These are phyloP conservation scores for Drosophila melanosoma DNA, from an alignment of 2,888 invertebrate species.

Conservation along the genomic window DNA sequence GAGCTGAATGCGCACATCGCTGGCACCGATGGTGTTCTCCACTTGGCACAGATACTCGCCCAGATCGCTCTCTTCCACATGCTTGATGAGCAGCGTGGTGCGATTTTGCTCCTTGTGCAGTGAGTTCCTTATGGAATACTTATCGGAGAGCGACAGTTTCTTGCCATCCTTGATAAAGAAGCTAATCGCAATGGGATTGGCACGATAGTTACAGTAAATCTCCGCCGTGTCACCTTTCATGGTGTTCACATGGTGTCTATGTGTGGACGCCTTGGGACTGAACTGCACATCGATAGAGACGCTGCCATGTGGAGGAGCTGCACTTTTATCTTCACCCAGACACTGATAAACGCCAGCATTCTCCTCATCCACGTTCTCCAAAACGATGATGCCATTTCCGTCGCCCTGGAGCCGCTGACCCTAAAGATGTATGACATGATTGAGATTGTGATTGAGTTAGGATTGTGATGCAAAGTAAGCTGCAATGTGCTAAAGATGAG, in stretches of 20 bases:
- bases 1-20: constrained; percentile 75
- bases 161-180: constrained; percentile 79
- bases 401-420: constrained; percentile 74
- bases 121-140: constrained; percentile 85
- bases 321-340: constrained; percentile 80
- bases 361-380: constrained; percentile 77
- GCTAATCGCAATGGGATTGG: constrained; percentile 77
- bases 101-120: constrained; percentile 80
- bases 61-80: constrained; percentile 88
- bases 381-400: constrained; percentile 64
- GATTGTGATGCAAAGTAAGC: not conserved
- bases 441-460: not conserved
- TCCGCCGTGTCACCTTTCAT: constrained; percentile 74
- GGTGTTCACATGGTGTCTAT: constrained; percentile 83
- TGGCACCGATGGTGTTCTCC: constrained; percentile 80
- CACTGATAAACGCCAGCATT: constrained; percentile 83
- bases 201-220: constrained; percentile 82
- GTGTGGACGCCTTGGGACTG: constrained; percentile 82
- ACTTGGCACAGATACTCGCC: constrained; percentile 91
- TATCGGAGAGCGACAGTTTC: constrained; percentile 71
- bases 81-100: constrained; percentile 89
- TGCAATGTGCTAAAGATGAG: not conserved
- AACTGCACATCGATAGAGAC: constrained; percentile 81
- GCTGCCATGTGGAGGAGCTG: constrained; percentile 78
- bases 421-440: constrained; percentile 43